A percentile compares a stretch with the other conserved stretches of the same genome.
Evolutionary conservation across 2,888 invertebrate genomes (phyloP).

Genomic region (Alloplasta piceator): DNA sequence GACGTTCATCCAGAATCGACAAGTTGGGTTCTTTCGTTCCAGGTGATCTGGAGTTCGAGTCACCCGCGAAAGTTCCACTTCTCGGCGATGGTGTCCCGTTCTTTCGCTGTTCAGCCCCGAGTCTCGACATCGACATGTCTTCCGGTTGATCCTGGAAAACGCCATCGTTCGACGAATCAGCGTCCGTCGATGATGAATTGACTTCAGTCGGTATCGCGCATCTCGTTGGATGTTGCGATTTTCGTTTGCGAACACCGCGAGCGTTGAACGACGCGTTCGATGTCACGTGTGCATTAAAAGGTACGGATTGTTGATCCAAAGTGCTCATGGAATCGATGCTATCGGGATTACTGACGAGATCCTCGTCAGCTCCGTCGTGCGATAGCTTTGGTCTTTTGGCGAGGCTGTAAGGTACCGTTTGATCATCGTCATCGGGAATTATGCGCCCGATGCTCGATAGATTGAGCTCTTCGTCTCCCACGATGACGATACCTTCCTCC

Average conservation of each 20-base stretch:
- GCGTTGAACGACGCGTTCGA: conserved; percentile 74
- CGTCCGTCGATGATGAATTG: conserved; percentile 86
- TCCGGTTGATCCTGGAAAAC: conserved; percentile 82
- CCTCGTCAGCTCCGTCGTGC: conserved; percentile 85
- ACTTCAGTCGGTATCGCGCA: conserved; percentile 87
- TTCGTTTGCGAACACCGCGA: conserved; percentile 89
- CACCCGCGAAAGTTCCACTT: conserved; percentile 68
- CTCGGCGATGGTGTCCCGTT: conserved; percentile 74
- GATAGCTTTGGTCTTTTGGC: conserved; percentile 87
- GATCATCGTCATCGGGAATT: conserved; percentile 81
- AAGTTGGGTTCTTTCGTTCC: conserved; percentile 58
- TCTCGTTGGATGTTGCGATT: conserved; percentile 94
- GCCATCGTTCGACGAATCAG: conserved; percentile 86
- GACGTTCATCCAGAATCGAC: too few relatives aligned
- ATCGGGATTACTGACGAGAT: conserved; percentile 86
- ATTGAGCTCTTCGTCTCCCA: conserved; percentile 86
- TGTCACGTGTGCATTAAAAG: conserved; percentile 74
- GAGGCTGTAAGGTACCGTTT: conserved; percentile 89
- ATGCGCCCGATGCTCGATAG: conserved; percentile 75
- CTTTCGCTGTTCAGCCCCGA: conserved; percentile 78
- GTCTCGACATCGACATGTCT: conserved; percentile 82
- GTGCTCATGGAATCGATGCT: conserved; percentile 85
- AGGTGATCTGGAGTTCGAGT: conserved; percentile 74
- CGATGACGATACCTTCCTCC: conserved; percentile 91
- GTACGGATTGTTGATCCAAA: conserved; percentile 75